Base-by-base conservation (phyloP, 2,113 vertebrate genomes). In the Gymnorhina tibicen region DNA sequence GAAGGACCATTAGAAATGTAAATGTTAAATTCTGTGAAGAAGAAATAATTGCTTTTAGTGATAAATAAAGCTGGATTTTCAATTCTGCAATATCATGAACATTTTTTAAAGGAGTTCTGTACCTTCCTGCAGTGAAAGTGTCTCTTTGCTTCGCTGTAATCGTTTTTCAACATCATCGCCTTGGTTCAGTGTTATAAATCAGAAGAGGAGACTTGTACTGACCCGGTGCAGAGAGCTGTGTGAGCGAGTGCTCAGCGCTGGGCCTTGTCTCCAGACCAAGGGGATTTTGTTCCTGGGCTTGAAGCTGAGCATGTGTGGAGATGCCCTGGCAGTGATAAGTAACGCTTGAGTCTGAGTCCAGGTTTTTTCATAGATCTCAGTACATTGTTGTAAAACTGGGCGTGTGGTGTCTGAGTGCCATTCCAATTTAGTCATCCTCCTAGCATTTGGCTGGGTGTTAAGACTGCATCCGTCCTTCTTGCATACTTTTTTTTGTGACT, bases 201-300 rank as follows among this genome's bases (percentile, higher is more conserved):
- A 15, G 56, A 42, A 30, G 50, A 42, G 37, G 23, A 46, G 58
- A 12, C 32, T 67, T 24, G 33, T 6, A 1, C 8, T 41, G 64
- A 10, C 26, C 14, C 3, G 0, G 16, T 26, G 39, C 27, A 16
- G 39, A 52, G 47, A 59, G n/a, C 42, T 3, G 0, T 4, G 49
- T 35, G 4, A 52, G 28, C 2, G 9, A 39, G 26, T 1, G 3
- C 67, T 64, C 33, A 4, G 7, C 0, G 0, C 9, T 1, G 2
- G 16, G 37, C 23, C 35, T 5, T 16, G 24, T 32, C 50, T 47
- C 37, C 27, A 53, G 44, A 41, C 33, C 41, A 24, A 3, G 44
- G 53, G 23, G 39, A 11, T 53, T 66, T 87, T 62, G 46, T 46
- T 50, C 16, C 0, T 24, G 13, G 1, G 3, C 35, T 44, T 66